A percentile compares a stretch with the other conserved stretches of the same genome.
Evolutionary conservation across 2,888 invertebrate species (phyloP).

Genomic region (Toxonevra muliebris): DNA sequence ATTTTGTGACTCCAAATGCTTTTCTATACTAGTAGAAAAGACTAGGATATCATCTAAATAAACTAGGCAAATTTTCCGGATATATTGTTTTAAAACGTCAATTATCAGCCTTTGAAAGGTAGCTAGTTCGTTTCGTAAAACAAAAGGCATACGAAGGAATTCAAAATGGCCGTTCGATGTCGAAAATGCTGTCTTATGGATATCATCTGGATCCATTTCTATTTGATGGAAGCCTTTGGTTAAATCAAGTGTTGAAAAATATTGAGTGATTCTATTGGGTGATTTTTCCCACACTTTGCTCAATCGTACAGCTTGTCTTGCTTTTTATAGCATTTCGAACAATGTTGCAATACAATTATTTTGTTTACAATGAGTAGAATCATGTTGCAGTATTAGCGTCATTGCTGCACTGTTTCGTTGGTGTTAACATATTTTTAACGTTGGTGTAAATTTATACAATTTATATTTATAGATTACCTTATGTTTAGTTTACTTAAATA

Average conservation of each 20-base stretch:
- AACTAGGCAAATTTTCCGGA: neutral
- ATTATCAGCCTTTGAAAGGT: conserved; percentile 17
- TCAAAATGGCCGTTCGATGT: conserved; percentile 6
- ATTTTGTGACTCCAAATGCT: neutral
- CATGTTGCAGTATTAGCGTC: no score
- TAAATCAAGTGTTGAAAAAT: neutral
- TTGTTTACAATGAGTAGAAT: no score
- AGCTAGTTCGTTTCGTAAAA: conserved; percentile 19
- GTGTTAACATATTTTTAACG: no score
- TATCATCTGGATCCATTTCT: neutral
- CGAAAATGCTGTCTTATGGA: neutral
- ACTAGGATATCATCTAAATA: neutral
- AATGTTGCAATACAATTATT: no score
- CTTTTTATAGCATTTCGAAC: no score
- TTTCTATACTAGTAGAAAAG: neutral
- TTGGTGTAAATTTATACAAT: no score
- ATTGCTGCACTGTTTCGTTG: no score
- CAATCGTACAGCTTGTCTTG: no score
- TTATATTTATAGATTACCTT: no score
- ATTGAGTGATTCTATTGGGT: no score
- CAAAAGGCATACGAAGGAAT: conserved; percentile 24
- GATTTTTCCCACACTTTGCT: no score
- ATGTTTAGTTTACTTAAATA: no score
- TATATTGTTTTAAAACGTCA: neutral
- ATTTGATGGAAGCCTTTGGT: neutral